These are phyloP conservation scores for Rhinolophus sinicus DNA, from an alignment of 2,113 vertebrate genomes.

Conservation along the genomic window DNA sequence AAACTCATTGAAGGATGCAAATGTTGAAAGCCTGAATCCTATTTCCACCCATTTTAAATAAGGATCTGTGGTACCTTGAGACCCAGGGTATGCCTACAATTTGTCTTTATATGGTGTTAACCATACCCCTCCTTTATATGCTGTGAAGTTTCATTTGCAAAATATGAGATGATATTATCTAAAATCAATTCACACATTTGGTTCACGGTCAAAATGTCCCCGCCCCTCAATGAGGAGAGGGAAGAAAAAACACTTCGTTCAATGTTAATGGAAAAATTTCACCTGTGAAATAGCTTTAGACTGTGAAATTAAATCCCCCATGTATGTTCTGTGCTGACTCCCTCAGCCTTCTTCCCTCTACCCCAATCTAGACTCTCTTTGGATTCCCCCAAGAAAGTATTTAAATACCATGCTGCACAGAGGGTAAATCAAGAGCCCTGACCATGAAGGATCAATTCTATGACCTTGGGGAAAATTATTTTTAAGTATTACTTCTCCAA, in stretches of 20 bases:
- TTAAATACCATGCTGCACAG: background rate
- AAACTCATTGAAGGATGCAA: slow-evolving; percentile 38
- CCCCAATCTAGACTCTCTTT: background rate
- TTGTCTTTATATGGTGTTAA: slow-evolving; percentile 30
- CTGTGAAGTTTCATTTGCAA: slow-evolving; percentile 42
- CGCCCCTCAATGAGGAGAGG: background rate
- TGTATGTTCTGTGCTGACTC: background rate
- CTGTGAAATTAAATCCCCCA: slow-evolving; percentile 52
- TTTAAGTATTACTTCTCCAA: slow-evolving; percentile 16
- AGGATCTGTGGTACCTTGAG: background rate
- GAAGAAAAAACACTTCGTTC: slow-evolving; percentile 56
- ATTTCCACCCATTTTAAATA: slow-evolving; percentile 33
- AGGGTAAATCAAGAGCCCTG: background rate
- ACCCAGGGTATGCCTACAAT: background rate
- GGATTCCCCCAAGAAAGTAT: background rate
- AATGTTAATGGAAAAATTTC: slow-evolving; percentile 65
- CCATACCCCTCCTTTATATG: slow-evolving; percentile 7
- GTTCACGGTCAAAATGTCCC: slow-evolving; percentile 55
- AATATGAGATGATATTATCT: slow-evolving; percentile 45
- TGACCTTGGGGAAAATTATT: background rate
- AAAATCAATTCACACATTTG: slow-evolving; percentile 71
- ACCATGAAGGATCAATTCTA: slow-evolving; percentile 10
- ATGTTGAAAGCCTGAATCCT: slow-evolving; percentile 17
- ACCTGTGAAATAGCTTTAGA: slow-evolving; percentile 61
- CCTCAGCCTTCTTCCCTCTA: background rate